These are phyloP conservation scores for Characodon lateralis DNA, from an alignment of 2,797 vertebrate species.

Conservation along the genomic window DNA sequence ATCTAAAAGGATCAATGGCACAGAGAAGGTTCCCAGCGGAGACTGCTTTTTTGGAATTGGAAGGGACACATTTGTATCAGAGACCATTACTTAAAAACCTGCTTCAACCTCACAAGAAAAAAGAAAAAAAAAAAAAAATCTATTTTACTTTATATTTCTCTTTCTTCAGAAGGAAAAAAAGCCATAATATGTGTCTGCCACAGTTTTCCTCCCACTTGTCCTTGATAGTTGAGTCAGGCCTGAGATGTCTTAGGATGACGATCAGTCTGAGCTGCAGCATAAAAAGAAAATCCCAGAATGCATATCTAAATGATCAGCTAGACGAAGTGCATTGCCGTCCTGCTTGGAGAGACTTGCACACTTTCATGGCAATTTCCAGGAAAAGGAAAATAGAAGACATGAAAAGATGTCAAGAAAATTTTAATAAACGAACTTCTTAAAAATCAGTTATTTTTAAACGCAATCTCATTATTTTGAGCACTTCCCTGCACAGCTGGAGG, in stretches of 20 bases:
- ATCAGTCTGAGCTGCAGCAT: conserved; percentile 34
- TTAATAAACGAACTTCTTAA: not conserved
- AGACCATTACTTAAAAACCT: conserved; percentile 26
- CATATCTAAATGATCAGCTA: conserved; percentile 22
- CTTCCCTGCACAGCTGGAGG: conserved; percentile 36
- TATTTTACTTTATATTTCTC: conserved; percentile 19
- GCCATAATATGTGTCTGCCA: conserved; percentile 64
- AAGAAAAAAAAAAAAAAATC: no score
- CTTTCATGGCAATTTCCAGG: conserved; percentile 11
- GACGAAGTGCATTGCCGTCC: conserved; percentile 2
- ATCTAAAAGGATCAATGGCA: conserved; percentile 45
- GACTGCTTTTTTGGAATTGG: conserved; percentile 36
- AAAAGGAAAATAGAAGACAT: conserved; percentile 5
- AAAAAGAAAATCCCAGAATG: conserved; percentile 41
- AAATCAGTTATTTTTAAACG: not conserved
- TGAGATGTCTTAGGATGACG: conserved; percentile 36
- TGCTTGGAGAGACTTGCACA: conserved; percentile 3
- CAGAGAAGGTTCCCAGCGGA: conserved; percentile 28
- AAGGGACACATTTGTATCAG: conserved; percentile 30
- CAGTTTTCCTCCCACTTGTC: conserved; percentile 50
- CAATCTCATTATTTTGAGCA: not conserved
- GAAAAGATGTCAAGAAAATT: conserved; percentile 13
- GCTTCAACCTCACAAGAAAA: not conserved
- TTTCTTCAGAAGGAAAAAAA: conserved; percentile 32
- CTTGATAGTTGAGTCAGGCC: conserved; percentile 51